phyloP scores from a whole-genome alignment of 2,113 vertebrate genomes.

The Hypocryptadius cinnamomeus region DNA sequence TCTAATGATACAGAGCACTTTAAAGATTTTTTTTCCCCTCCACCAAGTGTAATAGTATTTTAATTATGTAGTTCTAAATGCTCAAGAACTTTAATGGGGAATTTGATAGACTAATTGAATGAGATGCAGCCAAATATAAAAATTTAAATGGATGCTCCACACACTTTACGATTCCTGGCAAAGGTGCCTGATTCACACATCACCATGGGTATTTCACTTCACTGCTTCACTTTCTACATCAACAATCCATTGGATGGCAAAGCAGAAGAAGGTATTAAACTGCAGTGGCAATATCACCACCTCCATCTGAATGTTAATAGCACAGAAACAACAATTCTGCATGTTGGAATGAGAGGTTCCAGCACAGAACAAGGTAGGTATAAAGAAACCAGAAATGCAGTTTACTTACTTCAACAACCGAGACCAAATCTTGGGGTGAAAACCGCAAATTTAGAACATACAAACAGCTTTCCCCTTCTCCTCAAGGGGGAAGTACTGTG shows the following conservation, averaged over 20 bases:
- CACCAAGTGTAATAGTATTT: slow-evolving; percentile 47
- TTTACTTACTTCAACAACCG: neutral
- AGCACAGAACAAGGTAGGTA: neutral
- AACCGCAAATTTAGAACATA: neutral
- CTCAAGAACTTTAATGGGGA: slow-evolving; percentile 50
- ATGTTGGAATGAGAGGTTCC: neutral
- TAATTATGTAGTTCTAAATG: slow-evolving; percentile 54
- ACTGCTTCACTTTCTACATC: neutral
- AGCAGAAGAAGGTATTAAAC: neutral
- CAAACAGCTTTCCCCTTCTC: rapidly evolving
- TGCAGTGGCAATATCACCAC: neutral
- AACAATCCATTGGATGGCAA: neutral
- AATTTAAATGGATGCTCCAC: slow-evolving; percentile 15
- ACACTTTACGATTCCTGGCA: neutral
- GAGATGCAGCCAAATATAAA: slow-evolving; percentile 32
- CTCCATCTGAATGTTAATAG: neutral
- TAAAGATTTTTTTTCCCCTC: neutral
- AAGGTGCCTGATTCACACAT: neutral
- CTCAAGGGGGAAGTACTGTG: neutral
- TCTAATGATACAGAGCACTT: neutral
- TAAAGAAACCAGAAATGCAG: neutral
- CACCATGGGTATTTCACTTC: neutral
- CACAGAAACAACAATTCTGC: neutral
- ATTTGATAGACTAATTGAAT: slow-evolving; percentile 56
- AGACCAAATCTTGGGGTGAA: neutral